A percentile compares a stretch with the other conserved stretches of the same genome.
Evolutionary conservation across 2,113 vertebrate species (phyloP).

Genomic region (Bubo bubo): DNA sequence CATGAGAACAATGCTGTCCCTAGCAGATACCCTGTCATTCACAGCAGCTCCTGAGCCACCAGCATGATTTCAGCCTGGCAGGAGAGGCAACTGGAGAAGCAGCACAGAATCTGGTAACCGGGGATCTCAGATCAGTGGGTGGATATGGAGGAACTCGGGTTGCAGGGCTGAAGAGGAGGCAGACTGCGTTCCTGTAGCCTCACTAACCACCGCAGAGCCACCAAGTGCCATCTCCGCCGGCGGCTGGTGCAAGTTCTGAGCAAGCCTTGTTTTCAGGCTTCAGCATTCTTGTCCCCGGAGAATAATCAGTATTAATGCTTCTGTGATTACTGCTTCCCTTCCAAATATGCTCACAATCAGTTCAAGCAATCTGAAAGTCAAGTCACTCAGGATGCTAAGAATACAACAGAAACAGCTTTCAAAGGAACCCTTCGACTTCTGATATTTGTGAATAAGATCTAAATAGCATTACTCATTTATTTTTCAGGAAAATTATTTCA

Average conservation of each 20-base stretch:
- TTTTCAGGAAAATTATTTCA: conserved; percentile 52
- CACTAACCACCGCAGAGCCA: neutral
- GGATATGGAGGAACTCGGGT: neutral
- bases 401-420: conserved; percentile 37
- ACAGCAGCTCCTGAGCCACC: neutral
- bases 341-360: conserved; percentile 24
- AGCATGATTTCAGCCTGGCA: neutral
- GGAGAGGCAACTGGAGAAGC: neutral
- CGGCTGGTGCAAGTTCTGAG: neutral
- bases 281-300: neutral
- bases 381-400: conserved; percentile 25
- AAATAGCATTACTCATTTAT: conserved; percentile 63
- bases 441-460: conserved; percentile 55
- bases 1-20: neutral
- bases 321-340: neutral
- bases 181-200: neutral
- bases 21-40: neutral
- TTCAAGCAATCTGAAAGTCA: conserved; percentile 29
- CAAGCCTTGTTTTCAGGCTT: neutral
- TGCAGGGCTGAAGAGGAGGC: rapidly evolving
- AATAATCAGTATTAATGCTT: conserved; percentile 37
- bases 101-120: neutral
- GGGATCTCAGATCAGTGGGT: neutral
- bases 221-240: neutral
- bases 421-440: conserved; percentile 39